Evolutionary conservation across 2,797 vertebrate genomes (phyloP).

Genomic region (Hippopotamyrus pictus): DNA sequence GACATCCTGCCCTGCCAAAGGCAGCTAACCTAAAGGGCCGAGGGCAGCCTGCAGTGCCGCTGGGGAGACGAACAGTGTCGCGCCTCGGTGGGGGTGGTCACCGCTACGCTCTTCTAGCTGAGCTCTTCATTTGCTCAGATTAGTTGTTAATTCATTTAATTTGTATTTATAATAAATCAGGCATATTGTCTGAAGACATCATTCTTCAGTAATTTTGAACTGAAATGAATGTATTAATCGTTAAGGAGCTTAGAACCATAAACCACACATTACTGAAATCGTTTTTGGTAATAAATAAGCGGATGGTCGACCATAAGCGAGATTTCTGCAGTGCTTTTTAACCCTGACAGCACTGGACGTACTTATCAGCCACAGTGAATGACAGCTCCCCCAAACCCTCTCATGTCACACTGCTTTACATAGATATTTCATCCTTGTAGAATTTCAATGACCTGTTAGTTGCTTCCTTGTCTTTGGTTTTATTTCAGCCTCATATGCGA

Average conservation of each 20-base stretch:
- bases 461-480: background rate
- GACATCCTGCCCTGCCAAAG: background rate
- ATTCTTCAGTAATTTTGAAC: background rate
- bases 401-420: background rate
- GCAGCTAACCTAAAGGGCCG: background rate
- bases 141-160: background rate
- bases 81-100: background rate
- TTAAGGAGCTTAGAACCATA: background rate
- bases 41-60: background rate
- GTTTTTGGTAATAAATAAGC: background rate
- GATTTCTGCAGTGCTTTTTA: background rate
- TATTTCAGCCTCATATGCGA: background rate
- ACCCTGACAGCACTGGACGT: background rate
- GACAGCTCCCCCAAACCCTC: background rate
- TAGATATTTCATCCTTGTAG: background rate
- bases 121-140: background rate
- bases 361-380: background rate
- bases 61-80: background rate
- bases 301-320: background rate
- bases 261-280: background rate
- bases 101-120: background rate
- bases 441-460: background rate
- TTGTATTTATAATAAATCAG: background rate
- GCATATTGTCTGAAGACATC: background rate
- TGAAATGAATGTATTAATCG: background rate